Percentiles rank a stretch among this genome's conserved stretches.
These are phyloP conservation scores for Trissolcus brochymenae DNA, from an alignment of 2,888 invertebrate genomes.

Conservation along the genomic window DNA sequence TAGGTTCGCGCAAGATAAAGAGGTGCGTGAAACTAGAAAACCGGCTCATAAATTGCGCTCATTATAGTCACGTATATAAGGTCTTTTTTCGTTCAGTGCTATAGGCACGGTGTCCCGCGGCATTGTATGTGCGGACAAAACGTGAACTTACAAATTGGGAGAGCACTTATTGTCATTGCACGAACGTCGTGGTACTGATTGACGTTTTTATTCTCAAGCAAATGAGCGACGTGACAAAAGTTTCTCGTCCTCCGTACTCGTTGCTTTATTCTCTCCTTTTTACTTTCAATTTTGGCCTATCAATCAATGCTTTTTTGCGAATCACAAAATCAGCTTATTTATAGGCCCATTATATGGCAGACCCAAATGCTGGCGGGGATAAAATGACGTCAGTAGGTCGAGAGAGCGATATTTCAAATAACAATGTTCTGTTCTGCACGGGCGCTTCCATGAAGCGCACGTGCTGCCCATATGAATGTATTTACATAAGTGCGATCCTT, in stretches of 20 bases:
- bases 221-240: conserved; percentile 60
- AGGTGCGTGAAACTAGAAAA: conserved; percentile 18
- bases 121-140: conserved; percentile 58
- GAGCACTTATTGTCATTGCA: conserved; percentile 62
- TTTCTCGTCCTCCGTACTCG: no score
- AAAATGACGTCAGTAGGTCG: conserved; percentile 65
- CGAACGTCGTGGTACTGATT: conserved; percentile 62
- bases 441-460: conserved; percentile 53
- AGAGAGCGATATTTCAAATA: conserved; percentile 57
- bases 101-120: conserved; percentile 28
- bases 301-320: conserved; percentile 8
- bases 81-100: conserved; percentile 24
- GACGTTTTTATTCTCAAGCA: conserved; percentile 69
- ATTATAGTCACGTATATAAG: conserved; percentile 42
- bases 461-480: conserved; percentile 54
- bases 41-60: conserved; percentile 29
- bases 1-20: conserved; percentile 16
- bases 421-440: conserved; percentile 54
- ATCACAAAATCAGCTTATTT: conserved; percentile 58
- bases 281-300: conserved; percentile 42
- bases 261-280: background rate
- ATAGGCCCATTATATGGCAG: conserved; percentile 66
- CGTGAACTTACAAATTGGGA: conserved; percentile 59
- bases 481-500: conserved; percentile 55
- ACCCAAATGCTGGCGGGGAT: conserved; percentile 63